Base-by-base conservation (phyloP, 2,113 vertebrate species). In the Pedionomus torquatus region DNA sequence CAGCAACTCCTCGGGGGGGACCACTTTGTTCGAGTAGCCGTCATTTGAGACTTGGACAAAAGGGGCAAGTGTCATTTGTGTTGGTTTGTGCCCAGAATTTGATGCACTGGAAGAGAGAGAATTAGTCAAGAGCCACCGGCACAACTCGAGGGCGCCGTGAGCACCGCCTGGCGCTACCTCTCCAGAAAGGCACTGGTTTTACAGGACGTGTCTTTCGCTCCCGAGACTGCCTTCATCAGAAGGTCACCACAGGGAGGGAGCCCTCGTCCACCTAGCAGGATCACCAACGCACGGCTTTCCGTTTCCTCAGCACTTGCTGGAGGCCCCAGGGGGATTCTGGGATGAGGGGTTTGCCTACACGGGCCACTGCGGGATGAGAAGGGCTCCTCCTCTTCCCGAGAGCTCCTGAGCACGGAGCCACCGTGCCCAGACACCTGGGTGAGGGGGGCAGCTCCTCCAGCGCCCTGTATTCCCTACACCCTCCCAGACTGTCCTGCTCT, bases 81-180 rank as follows among this genome's bases (percentile, higher is more conserved):
- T 98, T 98, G 97, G 98, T 98, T 85, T 99, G 98, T 58, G 98
- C 98, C 99, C 98, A 99, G 95, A 99, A 98, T 89, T 98, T 98
- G 97, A 99, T 98, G 98, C 99, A 99, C 99, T 99, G 93, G 92
- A 98, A 97, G 90, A 95, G 94, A 95, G 87, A 96, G 91, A 94
- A 61, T 69, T 19, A 48, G 13, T 93, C 43, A 94, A 21, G 76
- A 84, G 90, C 51, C 43, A 24, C 70, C 2, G 19, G 57, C 57
- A 28, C 81, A 23, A 13, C 43, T 6, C 20, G 2, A 15, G 41
- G 58, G 66, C 13, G 33, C 79, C 10, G 54, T 2, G 61, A 35
- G 8, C 31, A 12, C 2, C 11, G 61, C 3, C 8, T 20, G 68
- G 69, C 46, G 1, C 16, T 24, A 11, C 52, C 68, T 20, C 15